Percentiles rank a stretch among this genome's conserved stretches.
phyloP scores from a whole-genome alignment of 1,140 invertebrate species.

The Meloidogyne chitwoodi region DNA sequence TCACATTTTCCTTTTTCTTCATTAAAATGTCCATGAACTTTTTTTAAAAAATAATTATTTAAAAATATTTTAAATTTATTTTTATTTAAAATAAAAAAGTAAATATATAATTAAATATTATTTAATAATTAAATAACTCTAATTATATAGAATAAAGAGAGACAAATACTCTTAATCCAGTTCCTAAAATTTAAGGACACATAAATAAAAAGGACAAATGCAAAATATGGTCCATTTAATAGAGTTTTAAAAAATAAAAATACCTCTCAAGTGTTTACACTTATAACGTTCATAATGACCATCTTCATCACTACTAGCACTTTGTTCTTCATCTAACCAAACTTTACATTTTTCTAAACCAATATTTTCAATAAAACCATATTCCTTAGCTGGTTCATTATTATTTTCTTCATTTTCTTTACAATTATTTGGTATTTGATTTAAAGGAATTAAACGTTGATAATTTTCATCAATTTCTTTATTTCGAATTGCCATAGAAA shows the following conservation, averaged over 20 bases:
- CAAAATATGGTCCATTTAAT: too few species aligned
- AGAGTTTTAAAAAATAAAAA: too few species aligned
- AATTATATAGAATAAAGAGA: too few species aligned
- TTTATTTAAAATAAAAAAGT: neutral
- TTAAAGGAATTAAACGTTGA: conserved; percentile 36
- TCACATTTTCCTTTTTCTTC: conserved; percentile 37
- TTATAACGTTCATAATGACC: conserved; percentile 40
- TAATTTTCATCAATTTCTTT: conserved; percentile 47
- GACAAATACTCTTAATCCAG: too few species aligned
- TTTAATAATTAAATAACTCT: too few species aligned
- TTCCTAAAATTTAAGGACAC: too few species aligned
- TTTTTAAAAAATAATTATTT: conserved; percentile 20
- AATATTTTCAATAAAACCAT: conserved; percentile 38
- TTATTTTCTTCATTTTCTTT: conserved; percentile 4
- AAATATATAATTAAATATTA: too few species aligned
- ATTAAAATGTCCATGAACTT: conserved; percentile 45
- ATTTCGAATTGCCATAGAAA: conserved; percentile 11
- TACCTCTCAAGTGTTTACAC: conserved; percentile 46
- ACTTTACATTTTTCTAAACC: conserved; percentile 37
- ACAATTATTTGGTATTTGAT: conserved; percentile 32
- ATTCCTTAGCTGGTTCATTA: conserved; percentile 26
- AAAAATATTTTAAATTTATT: too few species aligned
- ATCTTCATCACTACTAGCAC: conserved; percentile 32
- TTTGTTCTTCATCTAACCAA: conserved; percentile 31
- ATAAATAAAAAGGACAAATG: too few species aligned